Conservation (phyloP, 2,797 vertebrate genomes). For the Gorsachius magnificus region DNA sequence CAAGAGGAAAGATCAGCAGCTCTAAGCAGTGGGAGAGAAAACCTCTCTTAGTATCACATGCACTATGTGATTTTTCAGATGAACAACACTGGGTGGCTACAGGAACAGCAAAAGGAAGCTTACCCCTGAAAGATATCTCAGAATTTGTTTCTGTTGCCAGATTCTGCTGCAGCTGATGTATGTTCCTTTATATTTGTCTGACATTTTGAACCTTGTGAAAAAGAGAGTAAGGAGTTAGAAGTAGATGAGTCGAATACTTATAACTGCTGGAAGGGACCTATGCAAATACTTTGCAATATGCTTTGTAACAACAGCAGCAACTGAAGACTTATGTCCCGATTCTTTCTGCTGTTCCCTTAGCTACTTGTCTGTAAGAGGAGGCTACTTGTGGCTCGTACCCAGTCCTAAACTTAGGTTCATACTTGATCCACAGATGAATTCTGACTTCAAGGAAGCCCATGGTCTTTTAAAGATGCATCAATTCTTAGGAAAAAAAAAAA, state of each 20-base stretch:
- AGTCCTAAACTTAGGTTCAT: background rate
- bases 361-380: background rate
- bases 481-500: background rate
- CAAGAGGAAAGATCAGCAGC: background rate
- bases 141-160: background rate
- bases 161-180: rapidly evolving
- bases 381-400: background rate
- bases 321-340: background rate
- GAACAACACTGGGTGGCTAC: rapidly evolving
- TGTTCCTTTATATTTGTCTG: background rate
- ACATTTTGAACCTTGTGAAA: background rate
- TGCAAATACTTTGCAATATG: background rate
- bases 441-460: background rate
- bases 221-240: background rate
- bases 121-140: background rate
- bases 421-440: background rate
- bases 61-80: background rate
- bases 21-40: background rate
- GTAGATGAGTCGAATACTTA: background rate
- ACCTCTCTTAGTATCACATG: background rate
- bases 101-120: background rate
- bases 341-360: background rate
- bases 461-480: background rate
- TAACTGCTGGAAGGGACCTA: rapidly evolving
- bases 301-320: background rate